These are phyloP conservation scores for Lithobates pipiens DNA, from an alignment of 2,797 vertebrate species.

Conservation along the genomic window DNA sequence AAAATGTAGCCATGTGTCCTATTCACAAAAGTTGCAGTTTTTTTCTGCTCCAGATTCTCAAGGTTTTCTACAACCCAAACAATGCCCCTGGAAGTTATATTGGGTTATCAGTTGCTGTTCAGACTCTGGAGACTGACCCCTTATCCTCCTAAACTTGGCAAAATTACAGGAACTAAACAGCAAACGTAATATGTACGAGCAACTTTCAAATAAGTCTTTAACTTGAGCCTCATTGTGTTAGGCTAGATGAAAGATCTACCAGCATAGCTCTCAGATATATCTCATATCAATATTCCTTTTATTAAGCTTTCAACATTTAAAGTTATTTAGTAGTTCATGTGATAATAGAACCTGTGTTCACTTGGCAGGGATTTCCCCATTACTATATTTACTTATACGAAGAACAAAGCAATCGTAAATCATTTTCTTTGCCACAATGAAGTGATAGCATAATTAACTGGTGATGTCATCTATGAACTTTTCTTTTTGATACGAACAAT, in stretches of 20 bases:
- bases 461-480: constrained; percentile 25
- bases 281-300: constrained; percentile 10
- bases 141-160: no score
- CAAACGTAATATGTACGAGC: no score
- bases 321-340: constrained; percentile 11
- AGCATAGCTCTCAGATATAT: constrained; percentile 24
- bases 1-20: no score
- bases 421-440: constrained; percentile 10
- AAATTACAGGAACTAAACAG: no score
- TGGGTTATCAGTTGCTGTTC: no score
- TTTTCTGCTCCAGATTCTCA: no score
- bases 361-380: constrained; percentile 22
- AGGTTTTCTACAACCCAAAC: no score
- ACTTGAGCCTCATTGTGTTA: neutral
- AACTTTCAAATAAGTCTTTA: no score
- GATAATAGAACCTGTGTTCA: constrained; percentile 43
- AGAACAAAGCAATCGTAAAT: constrained; percentile 18
- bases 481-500: neutral
- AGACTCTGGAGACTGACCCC: no score
- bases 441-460: neutral
- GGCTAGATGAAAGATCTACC: neutral
- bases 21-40: no score
- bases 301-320: constrained; percentile 14
- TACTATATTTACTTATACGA: constrained; percentile 15
- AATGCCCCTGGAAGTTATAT: no score